Percentiles rank a stretch among this genome's conserved stretches.
Conservation (phyloP, 1,140 invertebrate genomes). For the Orius insidiosus region DNA sequence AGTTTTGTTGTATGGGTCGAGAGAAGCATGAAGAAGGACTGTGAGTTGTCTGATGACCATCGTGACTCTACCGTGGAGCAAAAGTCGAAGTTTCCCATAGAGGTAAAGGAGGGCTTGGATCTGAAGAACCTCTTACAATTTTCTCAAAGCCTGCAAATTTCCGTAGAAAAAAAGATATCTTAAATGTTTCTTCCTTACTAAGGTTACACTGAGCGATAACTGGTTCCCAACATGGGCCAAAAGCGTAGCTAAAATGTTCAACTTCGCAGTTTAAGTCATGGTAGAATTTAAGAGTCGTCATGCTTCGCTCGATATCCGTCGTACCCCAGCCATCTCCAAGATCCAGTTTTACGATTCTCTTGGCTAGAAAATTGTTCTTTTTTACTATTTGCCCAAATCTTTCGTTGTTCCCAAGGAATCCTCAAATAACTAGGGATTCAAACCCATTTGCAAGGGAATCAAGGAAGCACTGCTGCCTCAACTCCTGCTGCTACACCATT, state of each 20-base stretch:
- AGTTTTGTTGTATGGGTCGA: constrained; percentile 96
- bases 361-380: constrained; percentile 42
- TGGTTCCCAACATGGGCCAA: constrained; percentile 97
- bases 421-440: constrained; percentile 6
- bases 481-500: too few species aligned
- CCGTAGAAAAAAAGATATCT: constrained; percentile 13
- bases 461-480: constrained; percentile 7
- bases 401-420: too few species aligned
- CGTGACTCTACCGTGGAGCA: constrained; percentile 84
- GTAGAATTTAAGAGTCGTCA: constrained; percentile 92
- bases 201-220: constrained; percentile 90
- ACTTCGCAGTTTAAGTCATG: constrained; percentile 94
- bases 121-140: constrained; percentile 67
- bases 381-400: too few species aligned
- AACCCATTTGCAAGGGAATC: not conserved
- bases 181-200: constrained; percentile 37
- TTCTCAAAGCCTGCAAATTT: constrained; percentile 55
- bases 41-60: constrained; percentile 72
- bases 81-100: constrained; percentile 94
- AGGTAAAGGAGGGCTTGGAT: constrained; percentile 82
- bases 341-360: constrained; percentile 48
- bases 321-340: constrained; percentile 59
- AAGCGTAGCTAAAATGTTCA: constrained; percentile 73
- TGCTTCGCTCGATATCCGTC: constrained; percentile 57
- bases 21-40: constrained; percentile 76